Evolutionary conservation across 1,140 invertebrate species (phyloP).

Genomic region (Drosophila paulistorum): DNA sequence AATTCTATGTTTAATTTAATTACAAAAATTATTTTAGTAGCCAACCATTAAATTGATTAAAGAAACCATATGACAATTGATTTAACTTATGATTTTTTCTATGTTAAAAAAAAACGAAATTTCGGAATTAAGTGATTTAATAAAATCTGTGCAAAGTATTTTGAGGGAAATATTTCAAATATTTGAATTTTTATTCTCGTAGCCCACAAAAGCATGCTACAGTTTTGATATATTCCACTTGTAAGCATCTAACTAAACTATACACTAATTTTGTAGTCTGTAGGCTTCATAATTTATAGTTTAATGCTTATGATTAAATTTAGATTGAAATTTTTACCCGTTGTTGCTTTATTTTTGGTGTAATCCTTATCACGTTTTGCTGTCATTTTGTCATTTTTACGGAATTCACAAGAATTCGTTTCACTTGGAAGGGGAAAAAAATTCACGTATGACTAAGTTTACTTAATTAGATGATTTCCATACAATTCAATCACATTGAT

Average conservation of each 20-base stretch:
- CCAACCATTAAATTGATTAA: no score
- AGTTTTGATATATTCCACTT: not conserved
- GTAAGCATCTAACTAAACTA: no score
- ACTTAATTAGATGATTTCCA: not conserved
- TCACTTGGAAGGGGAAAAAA: constrained; percentile 18
- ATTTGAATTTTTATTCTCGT: not conserved
- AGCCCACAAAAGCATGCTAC: constrained; percentile 6
- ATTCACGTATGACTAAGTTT: not conserved
- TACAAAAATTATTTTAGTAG: no score
- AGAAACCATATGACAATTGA: no score
- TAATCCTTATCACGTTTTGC: constrained; percentile 83
- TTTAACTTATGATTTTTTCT: no score
- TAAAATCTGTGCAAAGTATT: no score
- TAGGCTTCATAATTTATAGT: not conserved
- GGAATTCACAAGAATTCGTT: constrained; percentile 71
- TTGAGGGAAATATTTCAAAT: no score
- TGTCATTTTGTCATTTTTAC: constrained; percentile 82
- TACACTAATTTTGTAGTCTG: not conserved
- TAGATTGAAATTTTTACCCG: constrained; percentile 58
- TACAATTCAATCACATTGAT: not conserved
- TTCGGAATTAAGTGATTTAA: no score
- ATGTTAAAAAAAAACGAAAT: no score
- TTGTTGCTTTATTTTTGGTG: constrained; percentile 78
- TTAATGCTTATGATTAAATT: not conserved
- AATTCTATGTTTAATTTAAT: no score